These are phyloP conservation scores for Xanthia togata DNA, from an alignment of 2,888 invertebrate genomes.

Conservation along the genomic window DNA sequence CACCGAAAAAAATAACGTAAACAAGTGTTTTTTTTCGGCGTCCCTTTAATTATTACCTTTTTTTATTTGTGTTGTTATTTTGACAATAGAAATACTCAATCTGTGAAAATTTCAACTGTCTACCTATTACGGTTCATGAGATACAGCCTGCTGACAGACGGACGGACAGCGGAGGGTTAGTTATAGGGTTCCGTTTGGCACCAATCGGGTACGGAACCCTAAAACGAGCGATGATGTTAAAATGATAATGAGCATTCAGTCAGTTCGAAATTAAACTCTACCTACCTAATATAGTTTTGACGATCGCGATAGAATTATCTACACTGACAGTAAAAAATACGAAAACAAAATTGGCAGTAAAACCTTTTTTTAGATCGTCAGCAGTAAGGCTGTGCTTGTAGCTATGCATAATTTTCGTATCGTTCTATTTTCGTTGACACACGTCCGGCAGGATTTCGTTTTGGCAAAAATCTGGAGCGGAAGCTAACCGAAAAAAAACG, in stretches of 20 bases:
- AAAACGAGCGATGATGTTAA: no score
- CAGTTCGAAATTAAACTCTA: background rate
- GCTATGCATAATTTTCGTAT: conserved; percentile 27
- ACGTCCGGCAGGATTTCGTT: conserved; percentile 42
- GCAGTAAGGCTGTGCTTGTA: conserved; percentile 10
- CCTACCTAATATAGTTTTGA: background rate
- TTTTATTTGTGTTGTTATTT: no score
- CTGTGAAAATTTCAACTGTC: no score
- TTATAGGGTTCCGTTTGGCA: no score
- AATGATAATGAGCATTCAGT: background rate
- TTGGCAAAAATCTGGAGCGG: conserved; percentile 56
- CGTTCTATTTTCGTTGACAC: conserved; percentile 38
- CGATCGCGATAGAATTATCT: background rate
- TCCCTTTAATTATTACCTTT: no score
- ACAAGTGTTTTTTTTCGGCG: no score
- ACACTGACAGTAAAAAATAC: background rate
- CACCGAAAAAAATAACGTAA: no score
- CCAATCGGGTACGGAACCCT: no score
- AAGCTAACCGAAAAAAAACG: conserved; percentile 40
- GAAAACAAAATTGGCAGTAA: background rate
- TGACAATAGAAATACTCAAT: no score
- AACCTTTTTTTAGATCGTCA: background rate
- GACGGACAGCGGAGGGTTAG: no score
- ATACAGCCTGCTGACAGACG: no score
- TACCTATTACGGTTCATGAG: no score